These are phyloP conservation scores for Hiodon tergisus DNA, from an alignment of 2,113 vertebrate genomes.

Conservation along the genomic window DNA sequence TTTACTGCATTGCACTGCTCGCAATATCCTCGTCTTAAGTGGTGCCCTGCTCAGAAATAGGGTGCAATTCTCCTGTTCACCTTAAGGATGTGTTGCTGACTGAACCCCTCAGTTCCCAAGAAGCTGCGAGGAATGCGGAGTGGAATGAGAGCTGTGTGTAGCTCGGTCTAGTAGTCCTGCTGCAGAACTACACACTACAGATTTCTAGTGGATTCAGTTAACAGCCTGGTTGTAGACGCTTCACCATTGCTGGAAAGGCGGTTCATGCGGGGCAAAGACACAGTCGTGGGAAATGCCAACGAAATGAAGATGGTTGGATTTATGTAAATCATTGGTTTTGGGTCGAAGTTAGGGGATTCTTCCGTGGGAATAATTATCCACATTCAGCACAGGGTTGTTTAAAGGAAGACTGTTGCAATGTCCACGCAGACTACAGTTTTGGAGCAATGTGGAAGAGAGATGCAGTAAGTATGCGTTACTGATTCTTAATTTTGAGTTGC, in stretches of 20 bases:
- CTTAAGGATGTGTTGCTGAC: conserved; percentile 44
- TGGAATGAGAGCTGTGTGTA: conserved; percentile 27
- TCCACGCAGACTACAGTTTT: conserved; percentile 59
- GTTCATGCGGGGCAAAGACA: conserved; percentile 20
- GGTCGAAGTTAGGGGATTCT: conserved; percentile 34
- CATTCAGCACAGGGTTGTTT: conserved; percentile 29
- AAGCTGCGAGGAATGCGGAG: conserved; percentile 43
- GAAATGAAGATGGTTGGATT: conserved; percentile 34
- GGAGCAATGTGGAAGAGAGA: conserved; percentile 84
- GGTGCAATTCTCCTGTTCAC: conserved; percentile 50
- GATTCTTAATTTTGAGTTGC: background rate
- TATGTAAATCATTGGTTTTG: conserved; percentile 28
- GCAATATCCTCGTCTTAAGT: conserved; percentile 8
- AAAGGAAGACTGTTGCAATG: conserved; percentile 64
- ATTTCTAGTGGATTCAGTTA: conserved; percentile 34
- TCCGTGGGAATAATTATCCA: conserved; percentile 33
- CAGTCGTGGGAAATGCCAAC: conserved; percentile 26
- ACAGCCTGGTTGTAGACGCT: conserved; percentile 19
- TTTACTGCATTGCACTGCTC: conserved; percentile 19
- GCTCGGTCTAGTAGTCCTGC: conserved; percentile 45
- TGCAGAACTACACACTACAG: conserved; percentile 32
- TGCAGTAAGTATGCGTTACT: conserved; percentile 78
- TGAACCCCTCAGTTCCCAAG: conserved; percentile 38
- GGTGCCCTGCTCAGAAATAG: conserved; percentile 29
- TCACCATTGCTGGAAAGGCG: conserved; percentile 12